Conservation (phyloP, 2,888 invertebrate species). For the Thereva unica region DNA sequence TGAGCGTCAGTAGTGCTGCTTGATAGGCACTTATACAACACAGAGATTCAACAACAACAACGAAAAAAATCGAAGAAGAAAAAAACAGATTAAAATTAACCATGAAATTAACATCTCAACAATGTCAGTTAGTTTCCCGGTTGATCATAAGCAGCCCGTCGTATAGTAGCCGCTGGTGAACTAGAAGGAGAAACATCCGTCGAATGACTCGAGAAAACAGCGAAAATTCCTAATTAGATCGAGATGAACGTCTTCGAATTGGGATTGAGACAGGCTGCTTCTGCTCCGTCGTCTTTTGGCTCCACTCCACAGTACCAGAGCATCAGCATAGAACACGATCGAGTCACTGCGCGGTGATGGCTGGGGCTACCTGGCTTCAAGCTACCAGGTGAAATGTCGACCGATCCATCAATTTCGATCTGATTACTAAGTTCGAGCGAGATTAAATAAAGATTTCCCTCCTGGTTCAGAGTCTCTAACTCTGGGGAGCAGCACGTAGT, state of each 20-base stretch:
- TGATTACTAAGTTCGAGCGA: conserved; percentile 22
- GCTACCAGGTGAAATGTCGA: conserved; percentile 36
- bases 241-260: conserved; percentile 17
- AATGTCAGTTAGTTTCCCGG: conserved; percentile 30
- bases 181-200: conserved; percentile 6
- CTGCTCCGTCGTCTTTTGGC: too few species aligned
- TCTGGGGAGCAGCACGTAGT: conserved; percentile 7
- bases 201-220: conserved; percentile 9
- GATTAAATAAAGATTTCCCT: conserved; percentile 17
- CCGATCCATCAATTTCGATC: conserved; percentile 33
- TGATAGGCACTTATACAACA: not conserved
- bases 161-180: not conserved
- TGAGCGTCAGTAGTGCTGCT: not conserved
- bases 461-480: not conserved
- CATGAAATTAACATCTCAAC: conserved; percentile 39
- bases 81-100: conserved; percentile 26
- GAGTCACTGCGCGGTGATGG: too few species aligned
- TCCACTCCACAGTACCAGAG: too few species aligned
- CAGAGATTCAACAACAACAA: not conserved
- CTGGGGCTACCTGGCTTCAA: too few species aligned
- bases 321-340: too few species aligned
- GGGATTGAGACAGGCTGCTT: too few species aligned
- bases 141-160: conserved; percentile 7
- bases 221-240: conserved; percentile 34
- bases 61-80: not conserved